These are phyloP conservation scores for Diplodus puntazzo DNA, from an alignment of 2,797 vertebrate species.

Conservation along the genomic window DNA sequence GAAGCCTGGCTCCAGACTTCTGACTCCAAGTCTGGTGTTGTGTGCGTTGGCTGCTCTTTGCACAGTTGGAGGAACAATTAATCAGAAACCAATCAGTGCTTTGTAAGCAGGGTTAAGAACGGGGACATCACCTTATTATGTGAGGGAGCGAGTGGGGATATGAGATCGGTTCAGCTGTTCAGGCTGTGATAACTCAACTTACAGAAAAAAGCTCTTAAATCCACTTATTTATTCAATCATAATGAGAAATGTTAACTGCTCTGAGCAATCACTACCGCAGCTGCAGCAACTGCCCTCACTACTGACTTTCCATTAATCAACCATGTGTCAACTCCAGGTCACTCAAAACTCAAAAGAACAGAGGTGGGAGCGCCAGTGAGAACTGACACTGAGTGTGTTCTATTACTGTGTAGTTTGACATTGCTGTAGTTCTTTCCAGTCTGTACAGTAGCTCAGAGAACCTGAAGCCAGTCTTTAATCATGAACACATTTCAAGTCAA, in stretches of 20 bases:
- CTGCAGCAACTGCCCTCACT: not conserved
- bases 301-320: not conserved
- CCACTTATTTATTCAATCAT: not conserved
- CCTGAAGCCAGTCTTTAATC: constrained; percentile 9
- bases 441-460: not conserved
- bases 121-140: not conserved
- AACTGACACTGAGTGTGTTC: not conserved
- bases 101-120: not conserved
- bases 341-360: not conserved
- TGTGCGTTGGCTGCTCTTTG: constrained; percentile 20
- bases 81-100: constrained; percentile 14
- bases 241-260: not conserved
- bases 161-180: constrained; percentile 11
- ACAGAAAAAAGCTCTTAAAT: not conserved
- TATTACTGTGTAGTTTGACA: not conserved
- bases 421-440: not conserved
- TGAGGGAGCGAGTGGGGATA: not conserved
- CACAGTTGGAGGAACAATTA: constrained; percentile 17
- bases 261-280: not conserved
- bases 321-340: not conserved
- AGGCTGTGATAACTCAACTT: not conserved
- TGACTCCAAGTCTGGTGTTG: constrained; percentile 4
- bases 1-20: not conserved
- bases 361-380: not conserved
- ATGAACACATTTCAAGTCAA: constrained; percentile 41